These are phyloP conservation scores for Eupristina koningsbergeri DNA, from an alignment of 1,140 invertebrate species.

Conservation along the genomic window DNA sequence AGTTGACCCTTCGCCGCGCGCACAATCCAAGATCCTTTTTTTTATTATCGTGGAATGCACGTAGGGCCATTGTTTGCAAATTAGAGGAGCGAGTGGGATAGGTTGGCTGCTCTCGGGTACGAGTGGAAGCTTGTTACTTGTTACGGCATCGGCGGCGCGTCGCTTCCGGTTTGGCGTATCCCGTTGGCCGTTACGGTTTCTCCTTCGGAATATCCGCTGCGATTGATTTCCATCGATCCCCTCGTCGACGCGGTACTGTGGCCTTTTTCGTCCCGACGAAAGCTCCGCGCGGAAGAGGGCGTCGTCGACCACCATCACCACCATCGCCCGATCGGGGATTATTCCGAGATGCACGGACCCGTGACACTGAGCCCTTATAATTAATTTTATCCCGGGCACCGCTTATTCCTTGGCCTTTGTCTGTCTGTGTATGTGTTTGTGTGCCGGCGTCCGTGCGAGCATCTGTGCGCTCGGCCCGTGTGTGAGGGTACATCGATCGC, in stretches of 20 bases:
- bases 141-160: slow-evolving; percentile 16
- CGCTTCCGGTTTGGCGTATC: slow-evolving; percentile 52
- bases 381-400: not conserved
- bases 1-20: too few relatives aligned
- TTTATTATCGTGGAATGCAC: slow-evolving; percentile 51
- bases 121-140: slow-evolving; percentile 47
- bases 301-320: too few relatives aligned
- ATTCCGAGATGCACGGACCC: not conserved
- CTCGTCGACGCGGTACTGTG: not conserved
- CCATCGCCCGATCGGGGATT: not conserved
- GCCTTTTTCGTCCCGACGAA: not conserved
- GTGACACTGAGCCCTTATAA: not conserved
- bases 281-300: too few relatives aligned
- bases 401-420: not conserved
- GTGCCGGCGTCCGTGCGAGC: too few relatives aligned
- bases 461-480: too few relatives aligned
- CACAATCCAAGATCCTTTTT: slow-evolving; percentile 24
- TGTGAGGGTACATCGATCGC: not conserved
- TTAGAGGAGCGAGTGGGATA: not conserved
- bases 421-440: too few relatives aligned
- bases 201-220: slow-evolving; percentile 53
- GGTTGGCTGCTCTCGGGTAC: too few relatives aligned
- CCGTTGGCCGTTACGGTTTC: slow-evolving; percentile 47
- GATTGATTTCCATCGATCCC: slow-evolving; percentile 35
- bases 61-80: slow-evolving; percentile 40